Conservation (phyloP, 2,797 vertebrate species). For the Austrolebias charrua region DNA sequence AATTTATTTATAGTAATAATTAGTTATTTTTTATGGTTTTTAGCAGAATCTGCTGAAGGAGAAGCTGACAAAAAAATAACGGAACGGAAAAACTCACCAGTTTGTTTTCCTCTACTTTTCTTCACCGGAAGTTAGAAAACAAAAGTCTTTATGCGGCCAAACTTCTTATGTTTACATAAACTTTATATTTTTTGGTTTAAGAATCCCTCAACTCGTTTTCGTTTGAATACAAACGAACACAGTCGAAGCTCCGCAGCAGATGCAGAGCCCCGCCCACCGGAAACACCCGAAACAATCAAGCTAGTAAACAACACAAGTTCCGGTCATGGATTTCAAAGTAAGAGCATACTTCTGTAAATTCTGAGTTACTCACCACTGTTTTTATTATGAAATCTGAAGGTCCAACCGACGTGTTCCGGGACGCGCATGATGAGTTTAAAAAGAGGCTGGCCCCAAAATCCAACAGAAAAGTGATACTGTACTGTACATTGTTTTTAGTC, state of each 20-base stretch:
- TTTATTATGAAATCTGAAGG: neutral
- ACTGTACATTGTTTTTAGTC: too few species aligned
- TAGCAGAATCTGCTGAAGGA: neutral
- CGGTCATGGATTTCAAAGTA: slow-evolving; percentile 21
- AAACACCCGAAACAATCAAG: neutral
- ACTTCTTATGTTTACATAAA: neutral
- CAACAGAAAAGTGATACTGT: neutral
- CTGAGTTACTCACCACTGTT: too few species aligned
- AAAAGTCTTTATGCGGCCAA: neutral
- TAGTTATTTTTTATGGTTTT: neutral
- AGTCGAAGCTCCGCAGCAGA: neutral
- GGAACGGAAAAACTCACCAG: slow-evolving; percentile 44
- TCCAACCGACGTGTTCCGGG: neutral
- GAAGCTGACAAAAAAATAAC: slow-evolving; percentile 49
- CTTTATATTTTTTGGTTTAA: neutral
- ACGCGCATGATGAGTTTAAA: too few species aligned
- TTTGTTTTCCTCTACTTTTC: neutral
- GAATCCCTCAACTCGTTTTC: neutral
- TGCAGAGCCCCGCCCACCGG: neutral
- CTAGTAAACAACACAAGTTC: neutral
- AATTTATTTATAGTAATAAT: neutral
- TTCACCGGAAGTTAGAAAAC: neutral
- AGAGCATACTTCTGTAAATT: slow-evolving; percentile 4
- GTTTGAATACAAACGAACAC: neutral
- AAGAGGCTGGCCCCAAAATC: too few species aligned